phyloP scores from a whole-genome alignment of 2,113 vertebrate genomes.

The Neogobius melanostomus region DNA sequence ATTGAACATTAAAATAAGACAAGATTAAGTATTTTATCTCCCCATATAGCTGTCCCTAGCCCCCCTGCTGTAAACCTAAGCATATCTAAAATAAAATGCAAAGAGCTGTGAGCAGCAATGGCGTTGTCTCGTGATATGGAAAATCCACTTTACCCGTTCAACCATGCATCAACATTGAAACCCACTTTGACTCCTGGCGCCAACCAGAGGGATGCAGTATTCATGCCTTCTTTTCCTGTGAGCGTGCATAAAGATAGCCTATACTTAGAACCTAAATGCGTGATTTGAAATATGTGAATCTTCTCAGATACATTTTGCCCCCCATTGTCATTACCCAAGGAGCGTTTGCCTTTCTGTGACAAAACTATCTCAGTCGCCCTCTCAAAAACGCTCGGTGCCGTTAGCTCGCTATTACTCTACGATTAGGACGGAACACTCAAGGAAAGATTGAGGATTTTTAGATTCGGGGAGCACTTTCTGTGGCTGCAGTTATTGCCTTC shows the following conservation, averaged over 20 bases:
- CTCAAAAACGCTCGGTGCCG: constrained; percentile 42
- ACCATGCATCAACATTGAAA: constrained; percentile 69
- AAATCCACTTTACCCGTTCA: constrained; percentile 64
- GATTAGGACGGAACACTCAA: constrained; percentile 38
- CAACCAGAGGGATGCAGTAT: constrained; percentile 68
- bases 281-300: constrained; percentile 62
- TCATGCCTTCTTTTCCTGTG: constrained; percentile 66
- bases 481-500: constrained; percentile 35
- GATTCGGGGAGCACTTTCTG: constrained; percentile 36
- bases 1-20: too few relatives aligned
- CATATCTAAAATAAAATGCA: constrained; percentile 37
- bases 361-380: constrained; percentile 50
- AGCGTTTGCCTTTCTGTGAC: constrained; percentile 38
- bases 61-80: not conserved
- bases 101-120: constrained; percentile 39
- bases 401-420: constrained; percentile 56
- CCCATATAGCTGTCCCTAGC: too few relatives aligned
- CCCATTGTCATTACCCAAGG: constrained; percentile 46
- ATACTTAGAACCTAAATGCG: constrained; percentile 67
- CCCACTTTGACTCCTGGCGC: constrained; percentile 65
- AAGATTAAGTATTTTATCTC: too few relatives aligned
- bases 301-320: constrained; percentile 47
- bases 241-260: constrained; percentile 60
- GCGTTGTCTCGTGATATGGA: constrained; percentile 51
- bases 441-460: constrained; percentile 46